A percentile compares a stretch with the other conserved stretches of the same genome.
These are phyloP conservation scores for Sorex araneus DNA, from an alignment of 2,113 vertebrate species.

Conservation along the genomic window DNA sequence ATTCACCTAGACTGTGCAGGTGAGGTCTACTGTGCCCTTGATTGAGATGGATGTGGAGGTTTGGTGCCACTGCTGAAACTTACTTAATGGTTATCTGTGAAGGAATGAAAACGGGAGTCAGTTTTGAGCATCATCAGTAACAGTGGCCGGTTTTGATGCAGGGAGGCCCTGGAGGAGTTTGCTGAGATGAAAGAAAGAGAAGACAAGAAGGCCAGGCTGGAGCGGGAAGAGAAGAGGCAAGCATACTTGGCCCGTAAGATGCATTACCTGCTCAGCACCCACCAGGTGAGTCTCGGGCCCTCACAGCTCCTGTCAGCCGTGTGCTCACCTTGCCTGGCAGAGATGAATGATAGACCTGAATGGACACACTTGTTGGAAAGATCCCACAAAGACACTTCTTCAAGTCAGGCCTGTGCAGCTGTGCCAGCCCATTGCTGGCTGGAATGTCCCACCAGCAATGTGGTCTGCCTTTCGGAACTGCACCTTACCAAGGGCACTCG, in stretches of 20 bases:
- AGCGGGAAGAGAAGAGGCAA: conserved; percentile 90
- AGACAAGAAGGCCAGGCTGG: conserved; percentile 86
- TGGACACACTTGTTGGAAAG: conserved; percentile 92
- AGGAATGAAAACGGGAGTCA: conserved; percentile 61
- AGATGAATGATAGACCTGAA: conserved; percentile 90
- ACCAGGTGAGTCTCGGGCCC: conserved; percentile 92
- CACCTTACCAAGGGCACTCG: conserved; percentile 85
- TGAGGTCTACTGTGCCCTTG: neutral
- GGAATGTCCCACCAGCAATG: conserved; percentile 86
- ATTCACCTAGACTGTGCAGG: neutral
- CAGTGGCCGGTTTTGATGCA: conserved; percentile 83
- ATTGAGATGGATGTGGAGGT: conserved; percentile 64
- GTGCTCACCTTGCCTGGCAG: conserved; percentile 87
- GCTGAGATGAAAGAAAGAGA: conserved; percentile 90
- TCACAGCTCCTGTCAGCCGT: conserved; percentile 88
- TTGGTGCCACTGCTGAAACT: neutral
- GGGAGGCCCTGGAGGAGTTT: conserved; percentile 92
- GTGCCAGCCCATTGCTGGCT: conserved; percentile 84
- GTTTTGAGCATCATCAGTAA: conserved; percentile 61
- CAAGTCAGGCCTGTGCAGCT: conserved; percentile 88
- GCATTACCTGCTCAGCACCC: conserved; percentile 97
- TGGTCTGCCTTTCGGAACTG: conserved; percentile 83
- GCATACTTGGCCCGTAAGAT: conserved; percentile 91
- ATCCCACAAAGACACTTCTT: conserved; percentile 89
- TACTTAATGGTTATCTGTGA: conserved; percentile 30